phyloP scores from a whole-genome alignment of 2,113 vertebrate species.

The Scomber scombrus region DNA sequence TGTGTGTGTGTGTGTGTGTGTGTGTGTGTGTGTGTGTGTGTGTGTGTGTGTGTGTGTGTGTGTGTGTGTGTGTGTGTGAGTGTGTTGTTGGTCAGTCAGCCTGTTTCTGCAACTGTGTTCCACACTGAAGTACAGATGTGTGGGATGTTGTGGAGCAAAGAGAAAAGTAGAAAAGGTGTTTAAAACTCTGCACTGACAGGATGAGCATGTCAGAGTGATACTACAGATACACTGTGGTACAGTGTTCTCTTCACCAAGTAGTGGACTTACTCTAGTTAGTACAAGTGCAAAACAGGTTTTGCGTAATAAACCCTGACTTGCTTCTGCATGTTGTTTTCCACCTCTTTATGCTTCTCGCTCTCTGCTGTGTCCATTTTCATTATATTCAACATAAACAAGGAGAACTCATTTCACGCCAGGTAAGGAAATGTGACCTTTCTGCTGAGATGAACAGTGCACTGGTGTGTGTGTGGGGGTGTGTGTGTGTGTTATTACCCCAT shows the following conservation, averaged over 20 bases:
- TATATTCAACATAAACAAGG: slow-evolving; percentile 64
- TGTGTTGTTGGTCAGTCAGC: slow-evolving; percentile 60
- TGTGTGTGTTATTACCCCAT: not conserved
- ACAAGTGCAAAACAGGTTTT: slow-evolving; percentile 51
- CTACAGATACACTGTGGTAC: slow-evolving; percentile 44
- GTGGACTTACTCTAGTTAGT: slow-evolving; percentile 51
- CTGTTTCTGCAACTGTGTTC: slow-evolving; percentile 65
- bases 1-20: slow-evolving; percentile 27
- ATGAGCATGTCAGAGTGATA: slow-evolving; percentile 66
- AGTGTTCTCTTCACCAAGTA: slow-evolving; percentile 35
- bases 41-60: slow-evolving; percentile 18
- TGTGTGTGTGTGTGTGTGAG: slow-evolving; percentile 23
- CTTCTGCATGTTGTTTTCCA: slow-evolving; percentile 30
- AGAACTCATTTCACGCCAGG: slow-evolving; percentile 60
- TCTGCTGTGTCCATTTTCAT: slow-evolving; percentile 54
- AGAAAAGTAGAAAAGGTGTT: slow-evolving; percentile 42
- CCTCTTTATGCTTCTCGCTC: slow-evolving; percentile 10
- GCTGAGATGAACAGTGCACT: slow-evolving; percentile 17
- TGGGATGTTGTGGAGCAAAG: slow-evolving; percentile 55
- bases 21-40: not conserved
- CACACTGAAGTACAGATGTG: slow-evolving; percentile 60
- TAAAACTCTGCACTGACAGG: slow-evolving; percentile 63
- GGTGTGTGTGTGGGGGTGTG: not conserved
- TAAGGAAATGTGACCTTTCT: slow-evolving; percentile 60
- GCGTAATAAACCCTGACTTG: slow-evolving; percentile 49